Conservation (phyloP, 37 sponge, comb jelly and placozoan genomes). For the Theonella swinhoei region DNA sequence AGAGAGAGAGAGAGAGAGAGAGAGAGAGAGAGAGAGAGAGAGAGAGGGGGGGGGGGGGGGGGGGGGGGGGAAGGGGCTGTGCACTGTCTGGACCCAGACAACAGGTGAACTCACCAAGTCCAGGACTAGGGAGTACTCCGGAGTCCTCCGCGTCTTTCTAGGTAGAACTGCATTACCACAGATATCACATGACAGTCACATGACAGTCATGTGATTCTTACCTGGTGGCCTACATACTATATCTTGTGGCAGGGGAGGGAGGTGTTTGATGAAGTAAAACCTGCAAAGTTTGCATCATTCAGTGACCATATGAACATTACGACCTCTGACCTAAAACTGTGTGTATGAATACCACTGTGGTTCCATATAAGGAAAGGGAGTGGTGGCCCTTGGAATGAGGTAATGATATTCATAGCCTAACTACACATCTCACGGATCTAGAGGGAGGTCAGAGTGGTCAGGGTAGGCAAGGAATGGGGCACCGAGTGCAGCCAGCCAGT, state of each 20-base stretch:
- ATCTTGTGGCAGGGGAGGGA: slow-evolving; percentile 81
- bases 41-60: slow-evolving; percentile 43
- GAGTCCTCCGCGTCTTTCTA: slow-evolving; percentile 83
- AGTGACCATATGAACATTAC: neutral
- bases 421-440: no score
- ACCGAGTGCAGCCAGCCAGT: no score
- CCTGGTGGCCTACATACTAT: slow-evolving; percentile 69
- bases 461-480: no score
- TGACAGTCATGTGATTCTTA: neutral
- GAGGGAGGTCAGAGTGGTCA: no score
- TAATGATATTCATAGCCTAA: no score
- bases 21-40: slow-evolving; percentile 43
- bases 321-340: neutral
- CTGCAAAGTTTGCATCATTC: neutral
- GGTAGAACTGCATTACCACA: slow-evolving; percentile 67
- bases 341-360: neutral
- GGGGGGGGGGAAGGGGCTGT: neutral
- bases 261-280: slow-evolving; percentile 78
- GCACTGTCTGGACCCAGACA: neutral
- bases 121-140: slow-evolving; percentile 79
- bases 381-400: no score
- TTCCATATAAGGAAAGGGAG: no score
- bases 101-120: slow-evolving; percentile 75
- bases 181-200: neutral
- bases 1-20: slow-evolving; percentile 49